Evolutionary conservation across 2,113 vertebrate genomes (phyloP).

Genomic region (Gymnocephalus cernua): DNA sequence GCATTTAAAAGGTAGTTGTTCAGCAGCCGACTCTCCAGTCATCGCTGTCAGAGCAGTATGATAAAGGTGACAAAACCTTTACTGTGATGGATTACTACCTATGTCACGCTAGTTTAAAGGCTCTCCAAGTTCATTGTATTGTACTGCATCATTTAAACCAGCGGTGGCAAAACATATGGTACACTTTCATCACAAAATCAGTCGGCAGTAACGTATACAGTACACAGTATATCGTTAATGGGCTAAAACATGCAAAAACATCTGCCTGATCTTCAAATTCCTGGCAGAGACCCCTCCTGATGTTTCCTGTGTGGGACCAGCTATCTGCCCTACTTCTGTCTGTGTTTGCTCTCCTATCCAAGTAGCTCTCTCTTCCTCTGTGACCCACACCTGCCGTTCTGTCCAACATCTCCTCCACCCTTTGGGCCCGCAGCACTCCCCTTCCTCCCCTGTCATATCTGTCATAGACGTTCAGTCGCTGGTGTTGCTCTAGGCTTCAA

Average conservation of each 20-base stretch:
- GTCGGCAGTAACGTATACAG: constrained; percentile 28
- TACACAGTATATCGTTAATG: not conserved
- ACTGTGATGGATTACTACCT: constrained; percentile 11
- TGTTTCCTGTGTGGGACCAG: constrained; percentile 33
- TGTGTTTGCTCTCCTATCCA: constrained; percentile 34
- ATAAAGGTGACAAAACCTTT: constrained; percentile 30
- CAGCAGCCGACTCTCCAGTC: not conserved
- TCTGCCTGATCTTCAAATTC: constrained; percentile 40
- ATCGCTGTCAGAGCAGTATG: constrained; percentile 6
- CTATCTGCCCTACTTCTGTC: constrained; percentile 53
- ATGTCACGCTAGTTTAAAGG: constrained; percentile 1
- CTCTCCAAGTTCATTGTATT: constrained; percentile 1
- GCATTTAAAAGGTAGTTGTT: constrained; percentile 8
- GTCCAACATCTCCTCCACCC: constrained; percentile 57
- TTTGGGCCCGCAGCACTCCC: constrained; percentile 57
- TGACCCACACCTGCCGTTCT: constrained; percentile 73
- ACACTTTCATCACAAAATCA: constrained; percentile 1
- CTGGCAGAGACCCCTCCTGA: constrained; percentile 1
- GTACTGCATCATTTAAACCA: constrained; percentile 4
- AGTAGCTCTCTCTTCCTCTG: constrained; percentile 43
- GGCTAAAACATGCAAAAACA: constrained; percentile 27
- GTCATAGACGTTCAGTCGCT: constrained; percentile 73
- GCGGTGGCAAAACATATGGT: constrained; percentile 36
- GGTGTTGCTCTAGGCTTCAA: constrained; percentile 82
- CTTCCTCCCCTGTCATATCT: constrained; percentile 77